Evolutionary conservation across 2,797 vertebrate species (phyloP).

Genomic region (Sebastes minor): DNA sequence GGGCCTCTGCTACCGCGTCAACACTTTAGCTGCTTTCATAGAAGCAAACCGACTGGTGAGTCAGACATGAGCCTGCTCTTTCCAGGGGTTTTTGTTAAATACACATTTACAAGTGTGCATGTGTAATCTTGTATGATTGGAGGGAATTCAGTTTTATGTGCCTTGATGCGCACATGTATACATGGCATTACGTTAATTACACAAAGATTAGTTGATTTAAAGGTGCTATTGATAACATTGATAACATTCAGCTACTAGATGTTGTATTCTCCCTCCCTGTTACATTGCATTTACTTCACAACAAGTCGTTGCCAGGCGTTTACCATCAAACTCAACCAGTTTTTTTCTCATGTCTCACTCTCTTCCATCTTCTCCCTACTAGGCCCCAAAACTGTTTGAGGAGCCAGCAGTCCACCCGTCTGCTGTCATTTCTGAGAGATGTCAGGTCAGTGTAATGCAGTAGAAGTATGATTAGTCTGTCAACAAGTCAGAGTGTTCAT

Average conservation of each 20-base stretch:
- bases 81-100: not conserved
- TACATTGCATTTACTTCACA: too few species aligned
- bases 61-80: not conserved
- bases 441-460: slow-evolving; percentile 81
- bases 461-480: not conserved
- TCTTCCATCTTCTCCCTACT: not conserved
- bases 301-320: too few species aligned
- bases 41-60: slow-evolving; percentile 96
- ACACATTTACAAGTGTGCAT: not conserved
- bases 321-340: too few species aligned
- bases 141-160: not conserved
- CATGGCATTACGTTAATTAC: not conserved
- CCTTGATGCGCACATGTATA: not conserved
- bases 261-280: too few species aligned
- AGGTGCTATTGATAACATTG: too few species aligned
- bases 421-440: slow-evolving; percentile 88
- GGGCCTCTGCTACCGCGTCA: slow-evolving; percentile 94
- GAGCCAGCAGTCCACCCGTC: slow-evolving; percentile 88
- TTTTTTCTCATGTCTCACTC: not conserved
- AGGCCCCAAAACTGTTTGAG: slow-evolving; percentile 92
- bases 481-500: not conserved
- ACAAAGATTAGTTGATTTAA: too few species aligned
- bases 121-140: not conserved
- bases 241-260: too few species aligned
- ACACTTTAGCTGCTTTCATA: slow-evolving; percentile 92